Conservation (phyloP, 1,140 invertebrate species). For the Drosophila leontia region DNA sequence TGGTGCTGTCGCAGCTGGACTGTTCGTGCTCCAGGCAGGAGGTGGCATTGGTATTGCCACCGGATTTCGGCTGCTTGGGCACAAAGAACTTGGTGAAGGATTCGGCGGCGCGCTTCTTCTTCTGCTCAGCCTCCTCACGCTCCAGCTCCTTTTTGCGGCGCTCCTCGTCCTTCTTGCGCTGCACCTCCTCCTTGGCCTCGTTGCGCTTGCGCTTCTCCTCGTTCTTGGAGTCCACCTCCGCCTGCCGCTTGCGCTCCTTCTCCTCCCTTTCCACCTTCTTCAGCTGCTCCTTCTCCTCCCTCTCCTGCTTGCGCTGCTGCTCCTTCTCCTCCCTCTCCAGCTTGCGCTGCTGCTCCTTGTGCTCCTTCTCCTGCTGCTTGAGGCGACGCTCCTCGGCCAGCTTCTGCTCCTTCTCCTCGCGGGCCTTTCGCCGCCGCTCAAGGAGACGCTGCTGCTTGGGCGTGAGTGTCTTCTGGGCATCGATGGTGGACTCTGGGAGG, state of each 20-base stretch:
- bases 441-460: conserved; percentile 71
- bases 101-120: conserved; percentile 90
- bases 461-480: conserved; percentile 43
- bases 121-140: conserved; percentile 87
- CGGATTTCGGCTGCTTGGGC: conserved; percentile 85
- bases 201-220: conserved; percentile 87
- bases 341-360: conserved; percentile 84
- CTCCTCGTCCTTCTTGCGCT: conserved; percentile 86
- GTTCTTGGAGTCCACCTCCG: conserved; percentile 88
- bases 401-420: conserved; percentile 82
- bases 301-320: conserved; percentile 86
- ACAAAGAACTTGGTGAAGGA: conserved; percentile 93
- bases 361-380: conserved; percentile 84
- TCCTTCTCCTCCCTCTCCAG: conserved; percentile 87
- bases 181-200: conserved; percentile 87
- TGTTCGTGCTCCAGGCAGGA: conserved; percentile 54
- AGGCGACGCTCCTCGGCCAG: conserved; percentile 71
- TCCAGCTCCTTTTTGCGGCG: conserved; percentile 87
- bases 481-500: not conserved
- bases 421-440: conserved; percentile 79
- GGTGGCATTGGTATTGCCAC: not conserved
- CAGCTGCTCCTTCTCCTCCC: conserved; percentile 86
- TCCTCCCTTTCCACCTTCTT: conserved; percentile 77
- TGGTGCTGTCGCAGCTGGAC: conserved; percentile 74
- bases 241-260: conserved; percentile 87